These are phyloP conservation scores for Phenganax marumi DNA, from an alignment of 92 coral and sea anemone species.

Conservation along the genomic window DNA sequence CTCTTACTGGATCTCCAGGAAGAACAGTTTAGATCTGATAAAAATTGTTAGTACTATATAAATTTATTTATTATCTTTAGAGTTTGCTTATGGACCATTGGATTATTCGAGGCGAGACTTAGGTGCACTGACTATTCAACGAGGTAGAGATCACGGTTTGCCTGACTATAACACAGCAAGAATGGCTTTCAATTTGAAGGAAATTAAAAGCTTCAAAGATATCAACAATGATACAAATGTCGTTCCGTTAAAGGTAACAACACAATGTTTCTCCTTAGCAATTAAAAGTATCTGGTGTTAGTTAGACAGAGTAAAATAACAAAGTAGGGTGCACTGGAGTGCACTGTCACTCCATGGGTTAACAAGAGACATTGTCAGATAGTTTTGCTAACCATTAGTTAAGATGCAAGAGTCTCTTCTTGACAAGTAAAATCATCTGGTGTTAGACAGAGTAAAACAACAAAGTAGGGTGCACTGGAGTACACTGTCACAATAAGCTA, in stretches of 20 bases:
- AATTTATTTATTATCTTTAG: not conserved
- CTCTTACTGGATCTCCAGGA: too few species aligned
- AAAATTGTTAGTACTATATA: not conserved
- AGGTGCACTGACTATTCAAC: slow-evolving; percentile 26
- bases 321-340: too few species aligned
- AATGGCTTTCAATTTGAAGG: slow-evolving; percentile 13
- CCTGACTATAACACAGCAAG: slow-evolving; percentile 39
- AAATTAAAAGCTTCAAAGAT: not conserved
- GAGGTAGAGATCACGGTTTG: slow-evolving; percentile 38
- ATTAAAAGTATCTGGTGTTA: too few species aligned
- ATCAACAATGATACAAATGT: slow-evolving; percentile 24
- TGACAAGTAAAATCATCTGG: too few species aligned
- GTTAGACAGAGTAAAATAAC: too few species aligned
- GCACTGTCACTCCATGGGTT: too few species aligned
- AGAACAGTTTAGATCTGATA: not conserved
- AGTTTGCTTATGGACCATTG: slow-evolving; percentile 27
- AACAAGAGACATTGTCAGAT: too few species aligned
- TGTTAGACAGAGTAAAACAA: too few species aligned
- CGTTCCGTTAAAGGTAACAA: not conserved
- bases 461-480: too few species aligned
- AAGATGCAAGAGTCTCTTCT: too few species aligned
- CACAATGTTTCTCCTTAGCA: not conserved
- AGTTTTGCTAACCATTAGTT: too few species aligned
- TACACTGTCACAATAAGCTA: not conserved
- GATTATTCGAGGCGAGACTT: slow-evolving; percentile 31